Base-by-base conservation (phyloP, 2,888 invertebrate genomes). In the Oscheius myriophilus region DNA sequence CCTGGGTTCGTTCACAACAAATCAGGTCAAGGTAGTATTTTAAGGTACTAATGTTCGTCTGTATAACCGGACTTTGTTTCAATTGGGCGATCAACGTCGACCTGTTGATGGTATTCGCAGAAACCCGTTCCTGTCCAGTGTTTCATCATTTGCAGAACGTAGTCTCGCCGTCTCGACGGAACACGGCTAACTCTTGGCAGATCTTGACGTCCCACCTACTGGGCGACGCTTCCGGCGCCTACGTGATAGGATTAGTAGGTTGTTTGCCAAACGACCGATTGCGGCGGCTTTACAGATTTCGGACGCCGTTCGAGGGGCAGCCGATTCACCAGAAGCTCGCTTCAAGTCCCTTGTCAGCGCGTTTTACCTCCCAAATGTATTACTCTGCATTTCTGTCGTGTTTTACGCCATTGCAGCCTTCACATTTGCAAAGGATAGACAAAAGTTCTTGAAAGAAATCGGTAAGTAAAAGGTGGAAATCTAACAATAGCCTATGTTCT, bases 211-310 rank as follows among this genome's bases (percentile, higher is more conserved):
- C 96, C 0, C 99, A 99, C 89, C 92, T 95, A 75, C 90, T 98
- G 63, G 99, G 99, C n/a, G 98, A 99, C 89, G 98, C 98, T 66
- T 94, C 95, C 52, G 97, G 96, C 89, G 98, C 99, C 0, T 98
- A 95, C 72, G 87, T 99, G 80, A 92, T 99, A 78, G 98, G 99
- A 59, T 64, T 75, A 51, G 77, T 77, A 14, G 53, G 72, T 49
- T 51, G 11, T 33, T 41, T 25, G 18, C 33, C 21, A 6, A 41
- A n/a, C 14, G 33, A 52, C 49, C 11, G 11, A 46, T 26, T 49
- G 25, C n/a, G 2, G 25, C 12, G 42, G 49, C 21, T 43, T 69
- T 70, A 21, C 57, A 80, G 69, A 71, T 84, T 11, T 84, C 84
- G 3, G 85, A 85, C 71, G 74, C 73, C 33, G 75, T 85, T 45